Percentiles rank a stretch among this genome's conserved stretches.
Evolutionary conservation across 2,797 vertebrate species (phyloP).

Genomic region (Alca torda): DNA sequence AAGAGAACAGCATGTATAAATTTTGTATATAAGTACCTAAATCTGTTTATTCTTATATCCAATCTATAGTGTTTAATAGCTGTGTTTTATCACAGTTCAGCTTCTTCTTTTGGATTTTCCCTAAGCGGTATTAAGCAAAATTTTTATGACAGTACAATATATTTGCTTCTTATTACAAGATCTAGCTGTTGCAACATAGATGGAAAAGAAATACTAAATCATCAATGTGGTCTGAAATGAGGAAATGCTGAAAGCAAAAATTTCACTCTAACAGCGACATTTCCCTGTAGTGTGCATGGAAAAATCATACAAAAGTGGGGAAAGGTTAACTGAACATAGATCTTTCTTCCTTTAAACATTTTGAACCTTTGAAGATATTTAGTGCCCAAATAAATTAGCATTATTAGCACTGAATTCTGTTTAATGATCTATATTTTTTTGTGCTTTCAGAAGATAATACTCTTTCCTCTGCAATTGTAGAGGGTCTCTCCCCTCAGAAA

Average conservation of each 20-base stretch:
- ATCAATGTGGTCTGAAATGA: neutral
- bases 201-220: neutral
- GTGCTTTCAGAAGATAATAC: neutral
- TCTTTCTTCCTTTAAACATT: neutral
- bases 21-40: neutral
- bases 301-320: neutral
- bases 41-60: neutral
- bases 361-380: neutral
- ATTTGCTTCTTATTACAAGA: neutral
- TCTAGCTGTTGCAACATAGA: neutral
- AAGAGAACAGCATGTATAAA: neutral
- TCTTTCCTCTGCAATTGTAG: neutral
- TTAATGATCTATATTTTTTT: neutral
- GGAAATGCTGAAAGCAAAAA: neutral
- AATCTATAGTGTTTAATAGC: neutral
- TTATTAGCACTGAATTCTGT: neutral
- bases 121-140: neutral
- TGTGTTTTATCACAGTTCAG: neutral
- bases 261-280: neutral
- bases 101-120: neutral
- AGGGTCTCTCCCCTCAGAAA: fast-evolving
- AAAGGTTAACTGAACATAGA: neutral
- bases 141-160: neutral
- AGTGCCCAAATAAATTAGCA: neutral
- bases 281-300: neutral